Conservation (phyloP, 1,140 invertebrate genomes). For the Ganaspis sp. region DNA sequence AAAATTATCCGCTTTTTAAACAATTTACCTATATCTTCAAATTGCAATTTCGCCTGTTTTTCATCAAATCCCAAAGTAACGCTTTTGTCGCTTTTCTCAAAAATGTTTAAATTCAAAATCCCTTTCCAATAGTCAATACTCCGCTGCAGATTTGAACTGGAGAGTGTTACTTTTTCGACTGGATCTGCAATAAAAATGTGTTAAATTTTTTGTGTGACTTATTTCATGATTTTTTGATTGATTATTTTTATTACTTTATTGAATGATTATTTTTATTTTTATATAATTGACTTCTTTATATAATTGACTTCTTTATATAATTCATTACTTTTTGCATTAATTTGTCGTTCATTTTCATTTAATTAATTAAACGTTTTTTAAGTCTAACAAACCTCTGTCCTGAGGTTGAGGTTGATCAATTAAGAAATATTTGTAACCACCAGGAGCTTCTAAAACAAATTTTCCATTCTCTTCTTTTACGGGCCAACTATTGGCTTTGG, state of each 20-base stretch:
- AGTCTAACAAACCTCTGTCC: conserved; percentile 76
- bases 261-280: no score
- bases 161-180: conserved; percentile 87
- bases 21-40: conserved; percentile 82
- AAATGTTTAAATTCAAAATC: conserved; percentile 85
- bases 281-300: no score
- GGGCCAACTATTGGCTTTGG: conserved; percentile 82
- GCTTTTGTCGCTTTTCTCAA: conserved; percentile 78
- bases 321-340: no score
- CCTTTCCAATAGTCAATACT: conserved; percentile 91
- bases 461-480: conserved; percentile 79
- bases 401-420: conserved; percentile 82
- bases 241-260: no score
- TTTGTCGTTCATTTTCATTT: no score
- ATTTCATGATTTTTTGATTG: no score
- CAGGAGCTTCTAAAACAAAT: conserved; percentile 85
- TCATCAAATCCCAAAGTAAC: conserved; percentile 84
- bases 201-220: no score
- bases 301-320: no score
- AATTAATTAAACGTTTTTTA: no score
- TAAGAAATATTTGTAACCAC: conserved; percentile 93
- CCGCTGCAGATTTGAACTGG: conserved; percentile 85
- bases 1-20: conserved; percentile 34
- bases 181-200: conserved; percentile 83
- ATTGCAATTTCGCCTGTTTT: conserved; percentile 86